A percentile compares a stretch with the other conserved stretches of the same genome.
Conservation (phyloP, 2,113 vertebrate species). For the Petroica traversi region DNA sequence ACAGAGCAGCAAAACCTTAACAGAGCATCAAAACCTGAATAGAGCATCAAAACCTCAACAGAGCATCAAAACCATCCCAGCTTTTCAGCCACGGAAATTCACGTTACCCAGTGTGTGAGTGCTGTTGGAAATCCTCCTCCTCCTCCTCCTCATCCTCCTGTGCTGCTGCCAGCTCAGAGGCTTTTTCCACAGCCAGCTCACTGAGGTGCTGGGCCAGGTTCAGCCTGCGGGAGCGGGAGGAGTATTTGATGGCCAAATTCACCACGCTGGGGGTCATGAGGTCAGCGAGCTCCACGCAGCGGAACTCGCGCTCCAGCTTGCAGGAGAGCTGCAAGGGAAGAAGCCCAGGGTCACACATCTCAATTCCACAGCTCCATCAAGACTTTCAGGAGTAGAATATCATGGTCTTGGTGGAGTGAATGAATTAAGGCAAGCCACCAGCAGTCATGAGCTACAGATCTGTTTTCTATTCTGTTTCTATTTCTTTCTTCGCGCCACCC, state of each 20-base stretch:
- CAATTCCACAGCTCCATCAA: neutral
- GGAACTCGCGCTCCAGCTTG: slow-evolving; percentile 92
- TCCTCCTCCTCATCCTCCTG: slow-evolving; percentile 55
- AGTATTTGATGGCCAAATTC: slow-evolving; percentile 90
- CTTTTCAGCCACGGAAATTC: neutral
- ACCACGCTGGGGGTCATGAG: slow-evolving; percentile 89
- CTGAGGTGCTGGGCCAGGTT: slow-evolving; percentile 87
- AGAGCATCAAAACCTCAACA: fast-evolving
- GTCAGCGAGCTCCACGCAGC: slow-evolving; percentile 90
- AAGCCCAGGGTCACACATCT: neutral
- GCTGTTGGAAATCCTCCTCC: slow-evolving; percentile 66
- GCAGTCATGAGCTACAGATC: neutral
- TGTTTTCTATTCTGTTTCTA: too few species aligned
- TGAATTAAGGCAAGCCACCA: neutral
- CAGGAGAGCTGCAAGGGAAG: slow-evolving; percentile 85
- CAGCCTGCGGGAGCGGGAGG: slow-evolving; percentile 87
- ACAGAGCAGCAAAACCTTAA: fast-evolving
- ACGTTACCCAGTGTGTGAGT: slow-evolving; percentile 73
- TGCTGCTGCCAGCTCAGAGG: slow-evolving; percentile 70
- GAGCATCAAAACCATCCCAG: neutral
- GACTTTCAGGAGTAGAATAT: neutral
- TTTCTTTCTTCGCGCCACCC: neutral
- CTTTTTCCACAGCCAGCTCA: slow-evolving; percentile 86
- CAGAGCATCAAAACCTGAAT: fast-evolving
- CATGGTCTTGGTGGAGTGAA: neutral